Evolutionary conservation across 2,888 invertebrate genomes (phyloP).

Genomic region (Noctua janthe): DNA sequence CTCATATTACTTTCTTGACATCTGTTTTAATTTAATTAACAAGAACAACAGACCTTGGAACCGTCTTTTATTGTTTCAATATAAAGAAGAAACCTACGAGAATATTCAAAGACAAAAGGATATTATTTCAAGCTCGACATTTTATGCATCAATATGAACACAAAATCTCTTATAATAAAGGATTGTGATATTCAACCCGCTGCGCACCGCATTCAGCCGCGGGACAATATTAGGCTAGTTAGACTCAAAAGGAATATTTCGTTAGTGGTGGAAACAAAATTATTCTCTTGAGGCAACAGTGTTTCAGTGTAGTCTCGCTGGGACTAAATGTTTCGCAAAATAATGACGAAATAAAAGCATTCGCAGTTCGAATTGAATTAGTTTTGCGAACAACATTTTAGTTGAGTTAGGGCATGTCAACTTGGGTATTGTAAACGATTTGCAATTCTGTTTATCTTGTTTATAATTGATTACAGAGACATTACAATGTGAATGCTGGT

Average conservation of each 20-base stretch:
- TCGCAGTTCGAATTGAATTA: constrained; percentile 46
- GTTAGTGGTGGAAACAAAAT: constrained; percentile 46
- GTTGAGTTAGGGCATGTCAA: constrained; percentile 33
- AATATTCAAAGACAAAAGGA: constrained; percentile 36
- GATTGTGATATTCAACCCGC: constrained; percentile 25
- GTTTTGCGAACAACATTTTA: constrained; percentile 44
- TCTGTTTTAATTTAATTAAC: constrained; percentile 54
- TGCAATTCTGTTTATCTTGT: constrained; percentile 47
- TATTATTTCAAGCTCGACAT: constrained; percentile 36
- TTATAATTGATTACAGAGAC: constrained; percentile 36
- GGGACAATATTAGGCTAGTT: constrained; percentile 30
- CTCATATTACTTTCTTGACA: constrained; percentile 38
- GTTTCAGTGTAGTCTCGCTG: constrained; percentile 32
- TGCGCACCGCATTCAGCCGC: constrained; percentile 16
- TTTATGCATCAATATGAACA: constrained; percentile 41
- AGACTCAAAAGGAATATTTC: constrained; percentile 50
- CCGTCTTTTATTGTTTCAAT: constrained; percentile 38
- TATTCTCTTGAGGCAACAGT: constrained; percentile 36
- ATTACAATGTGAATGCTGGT: constrained; percentile 41
- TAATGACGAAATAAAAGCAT: constrained; percentile 38
- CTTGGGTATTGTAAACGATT: constrained; percentile 47
- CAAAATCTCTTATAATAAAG: constrained; percentile 31
- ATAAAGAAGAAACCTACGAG: constrained; percentile 46
- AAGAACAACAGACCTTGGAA: constrained; percentile 25
- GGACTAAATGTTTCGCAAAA: constrained; percentile 42